Percentiles rank a stretch among this genome's conserved stretches.
phyloP scores from a whole-genome alignment of 2,113 vertebrate genomes.

The Spermophilus dauricus region DNA sequence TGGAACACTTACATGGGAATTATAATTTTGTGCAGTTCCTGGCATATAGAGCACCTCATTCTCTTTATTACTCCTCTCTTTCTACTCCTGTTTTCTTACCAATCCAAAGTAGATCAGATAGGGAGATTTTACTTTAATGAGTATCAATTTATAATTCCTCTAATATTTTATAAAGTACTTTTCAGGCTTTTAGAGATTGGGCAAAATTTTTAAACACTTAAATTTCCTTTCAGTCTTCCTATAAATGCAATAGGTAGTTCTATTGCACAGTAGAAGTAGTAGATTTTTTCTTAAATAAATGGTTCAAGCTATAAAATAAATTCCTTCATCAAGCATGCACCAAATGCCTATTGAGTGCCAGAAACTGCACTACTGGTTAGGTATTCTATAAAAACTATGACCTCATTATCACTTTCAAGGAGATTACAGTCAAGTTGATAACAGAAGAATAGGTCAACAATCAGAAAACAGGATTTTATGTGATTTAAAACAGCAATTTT shows the following conservation, averaged over 20 bases:
- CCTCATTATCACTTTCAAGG: neutral
- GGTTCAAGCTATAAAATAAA: constrained; percentile 1
- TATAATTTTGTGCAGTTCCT: neutral
- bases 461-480: neutral
- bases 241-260: neutral
- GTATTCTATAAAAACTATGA: neutral
- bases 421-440: neutral
- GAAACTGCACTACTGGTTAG: neutral
- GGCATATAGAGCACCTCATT: rapidly evolving
- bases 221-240: neutral
- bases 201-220: neutral
- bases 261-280: neutral
- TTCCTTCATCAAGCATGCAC: neutral
- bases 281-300: neutral
- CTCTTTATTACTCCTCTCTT: neutral
- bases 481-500: constrained; percentile 45
- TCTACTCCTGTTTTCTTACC: neutral
- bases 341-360: neutral
- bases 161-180: neutral
- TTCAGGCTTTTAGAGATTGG: neutral
- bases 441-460: neutral
- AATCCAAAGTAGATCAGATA: neutral
- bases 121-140: neutral
- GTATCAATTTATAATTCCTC: neutral
- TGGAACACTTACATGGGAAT: neutral